Evolutionary conservation across 2,888 invertebrate species (phyloP).

Genomic region (Prenolepis imparis): DNA sequence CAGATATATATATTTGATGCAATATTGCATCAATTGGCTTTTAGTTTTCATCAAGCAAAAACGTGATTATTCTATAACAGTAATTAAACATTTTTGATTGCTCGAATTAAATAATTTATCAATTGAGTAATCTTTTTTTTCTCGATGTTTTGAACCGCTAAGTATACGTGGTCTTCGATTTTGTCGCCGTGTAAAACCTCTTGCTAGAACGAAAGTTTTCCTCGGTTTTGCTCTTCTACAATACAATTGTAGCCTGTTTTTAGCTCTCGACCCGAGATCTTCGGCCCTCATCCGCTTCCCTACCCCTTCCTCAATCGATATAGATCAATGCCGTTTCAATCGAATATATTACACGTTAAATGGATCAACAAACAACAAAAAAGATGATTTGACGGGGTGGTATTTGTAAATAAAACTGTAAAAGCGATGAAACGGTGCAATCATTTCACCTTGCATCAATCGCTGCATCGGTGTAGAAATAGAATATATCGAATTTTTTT

Average conservation of each 20-base stretch:
- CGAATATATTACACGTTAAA: constrained; percentile 70
- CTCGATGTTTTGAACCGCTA: background rate
- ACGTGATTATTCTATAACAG: background rate
- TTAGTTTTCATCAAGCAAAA: constrained; percentile 6
- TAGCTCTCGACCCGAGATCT: constrained; percentile 63
- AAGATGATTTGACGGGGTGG: constrained; percentile 74
- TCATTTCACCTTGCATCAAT: constrained; percentile 66
- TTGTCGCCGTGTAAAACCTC: constrained; percentile 52
- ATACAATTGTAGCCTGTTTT: constrained; percentile 60
- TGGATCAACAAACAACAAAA: constrained; percentile 60
- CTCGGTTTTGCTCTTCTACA: constrained; percentile 60
- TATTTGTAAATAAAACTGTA: constrained; percentile 82
- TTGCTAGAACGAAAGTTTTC: constrained; percentile 46
- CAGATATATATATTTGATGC: constrained; percentile 7
- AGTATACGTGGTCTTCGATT: constrained; percentile 36
- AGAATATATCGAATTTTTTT: background rate
- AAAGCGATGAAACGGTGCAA: constrained; percentile 71
- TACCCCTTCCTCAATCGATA: constrained; percentile 51
- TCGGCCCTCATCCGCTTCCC: constrained; percentile 57
- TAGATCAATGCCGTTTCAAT: constrained; percentile 70
- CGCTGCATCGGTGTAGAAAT: constrained; percentile 11
- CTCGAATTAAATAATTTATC: background rate
- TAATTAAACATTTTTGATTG: background rate
- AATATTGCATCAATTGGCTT: constrained; percentile 21
- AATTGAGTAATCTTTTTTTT: background rate